Evolutionary conservation across 2,888 invertebrate species (phyloP).

Genomic region (Oscheius sp.): DNA sequence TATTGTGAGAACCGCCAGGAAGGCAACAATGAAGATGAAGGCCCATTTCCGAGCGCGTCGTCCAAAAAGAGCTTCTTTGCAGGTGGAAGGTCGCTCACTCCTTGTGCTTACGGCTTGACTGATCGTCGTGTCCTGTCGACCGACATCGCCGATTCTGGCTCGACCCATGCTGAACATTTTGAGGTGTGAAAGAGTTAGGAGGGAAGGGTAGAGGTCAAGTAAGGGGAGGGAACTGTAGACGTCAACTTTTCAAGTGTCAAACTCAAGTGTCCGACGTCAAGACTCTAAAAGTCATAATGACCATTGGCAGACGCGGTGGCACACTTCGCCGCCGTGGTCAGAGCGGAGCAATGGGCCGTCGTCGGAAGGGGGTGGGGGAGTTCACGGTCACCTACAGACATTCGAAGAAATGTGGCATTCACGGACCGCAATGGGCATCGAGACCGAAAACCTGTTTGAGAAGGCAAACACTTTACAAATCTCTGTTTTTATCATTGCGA

Average conservation of each 20-base stretch:
- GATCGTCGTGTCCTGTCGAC: conserved; percentile 24
- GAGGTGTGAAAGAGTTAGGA: not conserved
- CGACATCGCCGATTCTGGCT: conserved; percentile 41
- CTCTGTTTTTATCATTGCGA: conserved; percentile 36
- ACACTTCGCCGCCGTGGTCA: conserved; percentile 33
- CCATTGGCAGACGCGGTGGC: conserved; percentile 21
- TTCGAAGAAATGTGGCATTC: conserved; percentile 35
- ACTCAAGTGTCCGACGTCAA: conserved; percentile 31
- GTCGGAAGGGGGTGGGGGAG: not conserved
- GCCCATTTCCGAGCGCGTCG: conserved; percentile 63
- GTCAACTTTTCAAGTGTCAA: conserved; percentile 29
- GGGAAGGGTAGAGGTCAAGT: not conserved
- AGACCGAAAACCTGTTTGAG: conserved; percentile 35
- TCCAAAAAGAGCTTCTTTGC: conserved; percentile 61
- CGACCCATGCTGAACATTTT: conserved; percentile 49
- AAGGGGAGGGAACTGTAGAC: conserved; percentile 17
- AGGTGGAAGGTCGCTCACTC: conserved; percentile 39
- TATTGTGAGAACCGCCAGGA: conserved; percentile 69
- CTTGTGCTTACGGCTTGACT: conserved; percentile 42
- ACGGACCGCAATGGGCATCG: conserved; percentile 29
- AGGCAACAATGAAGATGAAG: conserved; percentile 69
- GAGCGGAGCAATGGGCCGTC: conserved; percentile 33
- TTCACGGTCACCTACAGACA: conserved; percentile 25
- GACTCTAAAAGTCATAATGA: conserved; percentile 3
- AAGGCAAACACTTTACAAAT: conserved; percentile 30